Evolutionary conservation across 1,140 invertebrate genomes (phyloP).

Genomic region (Nixonia krombeini): DNA sequence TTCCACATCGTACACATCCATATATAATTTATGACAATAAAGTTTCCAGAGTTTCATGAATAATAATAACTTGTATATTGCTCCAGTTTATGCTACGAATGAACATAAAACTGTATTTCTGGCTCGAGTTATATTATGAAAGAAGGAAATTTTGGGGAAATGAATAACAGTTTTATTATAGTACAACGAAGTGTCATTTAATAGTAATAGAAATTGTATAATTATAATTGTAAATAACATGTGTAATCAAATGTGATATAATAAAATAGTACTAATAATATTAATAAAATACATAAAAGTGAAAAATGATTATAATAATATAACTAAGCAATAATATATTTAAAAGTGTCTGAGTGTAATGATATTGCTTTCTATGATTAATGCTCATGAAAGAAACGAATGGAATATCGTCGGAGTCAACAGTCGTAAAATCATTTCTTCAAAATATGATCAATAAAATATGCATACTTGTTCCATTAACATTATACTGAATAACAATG

Average conservation of each 20-base stretch:
- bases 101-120: no score
- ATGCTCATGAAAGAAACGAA: no score
- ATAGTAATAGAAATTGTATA: slow-evolving; percentile 28
- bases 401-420: no score
- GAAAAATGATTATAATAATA: background rate
- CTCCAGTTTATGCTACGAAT: no score
- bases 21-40: no score
- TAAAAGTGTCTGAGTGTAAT: background rate
- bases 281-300: background rate
- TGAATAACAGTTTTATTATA: slow-evolving; percentile 39
- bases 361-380: no score
- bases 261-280: background rate
- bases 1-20: background rate
- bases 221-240: slow-evolving; percentile 12
- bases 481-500: no score
- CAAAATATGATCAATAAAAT: no score
- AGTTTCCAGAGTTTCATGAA: background rate
- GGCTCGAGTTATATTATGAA: no score
- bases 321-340: background rate
- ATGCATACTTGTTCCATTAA: no score
- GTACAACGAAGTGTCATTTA: slow-evolving; percentile 41
- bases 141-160: slow-evolving; percentile 16
- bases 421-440: background rate
- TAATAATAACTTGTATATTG: no score
- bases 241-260: background rate